Conservation (phyloP, 1,140 invertebrate species). For the Drosophila navojoa region DNA sequence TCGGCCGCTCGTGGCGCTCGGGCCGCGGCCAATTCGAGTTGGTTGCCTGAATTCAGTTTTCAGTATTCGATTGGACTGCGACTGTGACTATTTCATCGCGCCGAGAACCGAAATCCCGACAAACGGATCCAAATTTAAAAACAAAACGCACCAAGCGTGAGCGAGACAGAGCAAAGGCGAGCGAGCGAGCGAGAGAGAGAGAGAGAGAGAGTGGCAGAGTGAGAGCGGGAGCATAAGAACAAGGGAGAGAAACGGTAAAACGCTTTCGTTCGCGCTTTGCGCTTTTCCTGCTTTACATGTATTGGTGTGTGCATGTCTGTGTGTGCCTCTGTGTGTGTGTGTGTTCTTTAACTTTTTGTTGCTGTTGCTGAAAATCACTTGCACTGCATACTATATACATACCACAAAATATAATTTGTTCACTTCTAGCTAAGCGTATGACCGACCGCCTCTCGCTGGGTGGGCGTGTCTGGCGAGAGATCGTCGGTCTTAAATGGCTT, state of each 20-base stretch:
- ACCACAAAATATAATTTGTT: constrained; percentile 23
- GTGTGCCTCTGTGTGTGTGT: not conserved
- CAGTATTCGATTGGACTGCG: constrained; percentile 81
- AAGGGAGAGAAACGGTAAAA: constrained; percentile 38
- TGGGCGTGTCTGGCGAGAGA: not conserved
- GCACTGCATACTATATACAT: constrained; percentile 6
- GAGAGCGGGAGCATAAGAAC: not conserved
- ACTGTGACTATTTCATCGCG: constrained; percentile 65
- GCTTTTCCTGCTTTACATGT: constrained; percentile 42
- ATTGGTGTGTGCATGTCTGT: constrained; percentile 8
- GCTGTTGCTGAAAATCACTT: constrained; percentile 24
- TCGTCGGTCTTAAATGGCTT: too few relatives aligned
- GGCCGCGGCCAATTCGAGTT: constrained; percentile 66
- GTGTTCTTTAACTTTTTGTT: not conserved
- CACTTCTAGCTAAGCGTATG: constrained; percentile 5
- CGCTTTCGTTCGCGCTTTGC: constrained; percentile 50
- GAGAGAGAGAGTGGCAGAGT: not conserved
- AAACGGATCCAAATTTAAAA: constrained; percentile 47
- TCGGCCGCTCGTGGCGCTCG: constrained; percentile 74
- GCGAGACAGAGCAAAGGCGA: not conserved
- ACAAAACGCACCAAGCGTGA: not conserved
- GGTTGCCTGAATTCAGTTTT: constrained; percentile 75
- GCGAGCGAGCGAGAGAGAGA: not conserved
- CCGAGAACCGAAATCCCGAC: constrained; percentile 43
- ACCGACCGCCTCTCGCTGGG: not conserved